Base-by-base conservation (phyloP, 2,888 invertebrate genomes). In the Volucella inflata region DNA sequence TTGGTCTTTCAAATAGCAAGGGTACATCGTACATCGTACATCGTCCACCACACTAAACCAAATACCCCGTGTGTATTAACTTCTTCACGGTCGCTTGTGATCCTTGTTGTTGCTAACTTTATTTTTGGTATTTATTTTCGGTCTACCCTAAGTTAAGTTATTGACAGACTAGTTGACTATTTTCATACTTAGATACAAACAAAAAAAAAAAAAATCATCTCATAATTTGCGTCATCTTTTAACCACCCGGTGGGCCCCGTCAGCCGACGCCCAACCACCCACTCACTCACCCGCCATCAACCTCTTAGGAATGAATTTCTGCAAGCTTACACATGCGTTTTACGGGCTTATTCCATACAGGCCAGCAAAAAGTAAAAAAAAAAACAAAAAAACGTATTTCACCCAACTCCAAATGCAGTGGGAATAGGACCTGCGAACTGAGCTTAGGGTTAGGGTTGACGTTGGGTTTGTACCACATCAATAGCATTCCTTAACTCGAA, bases 261-360 rank as follows among this genome's bases (percentile, higher is more conserved):
- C 38, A 36, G 38, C 10, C 55, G 4, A 30, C 71, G 8, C 8
- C 4, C 36, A 4, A 17, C 53, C 68, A 48, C 62, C 42, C 44
- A 44, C 17, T 46, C 21, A 30, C 4, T 30, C 30, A 6, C 30
- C 30, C 30, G 30, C 6, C 30, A 38, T 30, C 60, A 36, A 44
- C 57, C 67, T 72, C 60, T 44, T 68, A 16, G 50, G 59, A 65
- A 51, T 65, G 59, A 21, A 57, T 38, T 67, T 76, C 60, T 42
- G 82, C 46, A 72, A 74, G 62, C 55, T 78, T 78, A 83, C 83
- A 84, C 84, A 84, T 84, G 84, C 80, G 84, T 84, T 80, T 79
- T 76, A 75, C 38, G 59, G 42, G 30, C 16, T 79, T 72, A 57
- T 50, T 16, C 57, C 60, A 53, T 30, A 60, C 40, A 67, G 51